phyloP scores from a whole-genome alignment of 2,113 vertebrate genomes.

The Aspiorhynchus laticeps region DNA sequence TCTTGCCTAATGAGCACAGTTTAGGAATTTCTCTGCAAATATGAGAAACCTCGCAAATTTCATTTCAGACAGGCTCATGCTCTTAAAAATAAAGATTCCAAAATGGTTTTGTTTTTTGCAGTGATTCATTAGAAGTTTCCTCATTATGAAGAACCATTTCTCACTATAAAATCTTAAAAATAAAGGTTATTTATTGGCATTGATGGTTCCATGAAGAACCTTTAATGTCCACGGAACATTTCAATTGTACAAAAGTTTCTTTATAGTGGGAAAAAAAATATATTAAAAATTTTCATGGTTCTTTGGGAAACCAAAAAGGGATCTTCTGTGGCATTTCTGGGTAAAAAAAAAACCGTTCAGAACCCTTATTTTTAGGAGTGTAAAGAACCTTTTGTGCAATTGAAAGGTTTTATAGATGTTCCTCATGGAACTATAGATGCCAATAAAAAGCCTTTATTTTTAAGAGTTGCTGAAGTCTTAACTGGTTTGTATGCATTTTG shows the following conservation, averaged over 20 bases:
- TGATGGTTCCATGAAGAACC: neutral
- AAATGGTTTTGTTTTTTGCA: neutral
- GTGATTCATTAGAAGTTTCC: no score
- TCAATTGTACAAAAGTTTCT: neutral
- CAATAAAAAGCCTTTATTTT: neutral
- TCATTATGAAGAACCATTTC: neutral
- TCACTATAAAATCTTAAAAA: neutral
- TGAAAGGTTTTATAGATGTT: neutral
- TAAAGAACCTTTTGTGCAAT: neutral
- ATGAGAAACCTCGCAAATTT: neutral
- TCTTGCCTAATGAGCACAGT: constrained; percentile 28
- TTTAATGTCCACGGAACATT: neutral
- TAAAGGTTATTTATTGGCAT: neutral
- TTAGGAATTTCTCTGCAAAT: neutral
- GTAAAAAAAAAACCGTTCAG: neutral
- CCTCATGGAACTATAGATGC: neutral
- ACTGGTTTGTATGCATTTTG: neutral
- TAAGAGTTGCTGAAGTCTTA: neutral
- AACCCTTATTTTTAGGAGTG: neutral
- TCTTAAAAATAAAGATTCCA: neutral
- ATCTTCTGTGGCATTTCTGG: neutral
- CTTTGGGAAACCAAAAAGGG: neutral
- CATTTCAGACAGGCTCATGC: neutral
- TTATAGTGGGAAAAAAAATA: neutral
- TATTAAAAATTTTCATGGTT: neutral